Evolutionary conservation across 1,140 invertebrate species (phyloP), one percentile per base, ranked within the genome.

Genomic region (Eufriesea mexicana): DNA sequence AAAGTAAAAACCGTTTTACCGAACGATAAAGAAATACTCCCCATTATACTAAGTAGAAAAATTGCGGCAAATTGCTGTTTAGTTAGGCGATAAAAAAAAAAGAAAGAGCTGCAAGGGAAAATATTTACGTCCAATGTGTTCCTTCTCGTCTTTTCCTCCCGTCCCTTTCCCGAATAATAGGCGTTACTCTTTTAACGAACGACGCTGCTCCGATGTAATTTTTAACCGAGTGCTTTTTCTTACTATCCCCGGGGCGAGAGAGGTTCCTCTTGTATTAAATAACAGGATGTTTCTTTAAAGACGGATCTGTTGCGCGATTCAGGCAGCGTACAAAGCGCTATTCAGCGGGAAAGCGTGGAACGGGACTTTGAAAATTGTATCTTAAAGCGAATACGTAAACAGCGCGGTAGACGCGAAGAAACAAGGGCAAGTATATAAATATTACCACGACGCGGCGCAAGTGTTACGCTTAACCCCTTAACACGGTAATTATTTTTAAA

Each of bases 401-500:
- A 45, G 61, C 45, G 66, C 14, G 35, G 18, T 16, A 23, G 51
- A 66, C 51, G 18, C 20, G 61, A 64, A n/a, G 61, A 47, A 66
- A 74, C 57, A 74, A 66, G 79, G 79, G 16, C 71, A 49, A 75
- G 59, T 35, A 10, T 81, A 64, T 57, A 81, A 81, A 81, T 66
- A 66, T 81, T 75, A 67, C 49, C 49, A 64, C 78, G 70, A 64
- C 68, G 54, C 28, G 28, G 18, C 72, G 59, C 45, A 51, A 72
- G 59, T 80, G 59, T 80, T 73, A 62, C 70, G 78, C 55, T 73
- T 80, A 73, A 80, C 78, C 57, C 70, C 49, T 80, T 73, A 73
- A 73, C 70, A 62, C 70, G 6, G 57, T 73, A 80, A 80, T 80
- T 80, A 80, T 45, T 64, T 72, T 80, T 80, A 64, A 80, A 80